Evolutionary conservation across 30 jellyfish, hydroid and myxozoan species (phyloP).

Genomic region (Sanderia malayensis): DNA sequence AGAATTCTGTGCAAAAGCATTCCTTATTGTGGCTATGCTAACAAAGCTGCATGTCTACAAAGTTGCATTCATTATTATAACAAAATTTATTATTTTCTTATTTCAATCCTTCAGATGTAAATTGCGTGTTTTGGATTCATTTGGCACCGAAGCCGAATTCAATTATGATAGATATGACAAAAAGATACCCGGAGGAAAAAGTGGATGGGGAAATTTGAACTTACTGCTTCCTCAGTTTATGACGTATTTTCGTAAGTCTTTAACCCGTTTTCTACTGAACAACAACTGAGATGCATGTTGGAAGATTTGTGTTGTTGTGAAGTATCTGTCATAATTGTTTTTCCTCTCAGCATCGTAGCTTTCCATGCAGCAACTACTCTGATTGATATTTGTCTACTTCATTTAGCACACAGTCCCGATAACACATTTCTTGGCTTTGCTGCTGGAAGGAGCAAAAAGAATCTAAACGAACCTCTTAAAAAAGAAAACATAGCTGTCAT

Average conservation of each 20-base stretch:
- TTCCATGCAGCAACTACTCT: too few species aligned
- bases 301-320: too few species aligned
- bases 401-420: constrained; percentile 93
- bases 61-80: too few species aligned
- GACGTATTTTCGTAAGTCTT: constrained; percentile 84
- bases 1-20: too few species aligned
- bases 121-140: constrained; percentile 84
- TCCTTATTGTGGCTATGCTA: too few species aligned
- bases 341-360: too few species aligned
- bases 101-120: constrained; percentile 64
- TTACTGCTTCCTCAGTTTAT: constrained; percentile 72
- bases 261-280: too few species aligned
- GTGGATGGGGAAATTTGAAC: constrained; percentile 69
- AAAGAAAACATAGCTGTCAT: constrained; percentile 77
- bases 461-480: not conserved
- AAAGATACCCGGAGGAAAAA: constrained; percentile 64
- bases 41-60: too few species aligned
- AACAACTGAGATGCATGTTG: too few species aligned
- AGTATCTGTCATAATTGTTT: too few species aligned
- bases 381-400: too few species aligned
- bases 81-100: too few species aligned
- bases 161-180: constrained; percentile 63
- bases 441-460: constrained; percentile 55
- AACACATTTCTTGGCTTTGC: constrained; percentile 92
- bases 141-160: constrained; percentile 98